Evolutionary conservation across 35 echinoderm and acorn worm species (phyloP), one percentile per base, ranked within the genome.

Genomic region (Nesometra sesokonis): DNA sequence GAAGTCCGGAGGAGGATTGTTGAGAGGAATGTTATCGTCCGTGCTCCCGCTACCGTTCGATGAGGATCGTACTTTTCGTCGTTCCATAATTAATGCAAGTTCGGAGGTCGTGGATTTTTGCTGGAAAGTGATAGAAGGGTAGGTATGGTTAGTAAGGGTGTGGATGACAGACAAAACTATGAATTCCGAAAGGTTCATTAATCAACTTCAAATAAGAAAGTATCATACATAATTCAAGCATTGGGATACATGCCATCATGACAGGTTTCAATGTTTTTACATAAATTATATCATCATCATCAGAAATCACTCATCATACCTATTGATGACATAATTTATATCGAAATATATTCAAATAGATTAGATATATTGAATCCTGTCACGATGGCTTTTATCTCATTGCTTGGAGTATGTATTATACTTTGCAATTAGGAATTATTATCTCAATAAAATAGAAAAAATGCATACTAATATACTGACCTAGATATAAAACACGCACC

Each of bases 1-100:
- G 88, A 97, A 97, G 78, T 97, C 91, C 23, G 94, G 94, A 29
- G 94, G 94, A 34, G 91, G 91, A 23, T 77, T 35, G 79, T 81
- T 86, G n/a, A 83, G 77, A 78, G 82, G 36, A 57, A 78, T 40
- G 8, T 46, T 46, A 43, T 90, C 91, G 13, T 90, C 89, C 17
- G 79, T 34, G 34, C 81, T 36, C 15, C 37, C 34, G 32, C 27
- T 83, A 17, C 32, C 81, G 32, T 35, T 37, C 21, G 78, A 80
- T 34, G n/a, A 37, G 33, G 87, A 85, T 30, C 91, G 85, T 33
- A 85, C 88, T 83, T 97, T 97, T 21, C 94, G 52, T 81, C 91
- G 79, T 23, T 93, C 81, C 94, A 97, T 97, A 0, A 97, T 97
- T 13, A 91, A 88, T 27, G 87, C 47, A 19, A 97, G 88, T 81